Base-by-base conservation (phyloP, 1,140 invertebrate species). In the Platorchestia sp. region DNA sequence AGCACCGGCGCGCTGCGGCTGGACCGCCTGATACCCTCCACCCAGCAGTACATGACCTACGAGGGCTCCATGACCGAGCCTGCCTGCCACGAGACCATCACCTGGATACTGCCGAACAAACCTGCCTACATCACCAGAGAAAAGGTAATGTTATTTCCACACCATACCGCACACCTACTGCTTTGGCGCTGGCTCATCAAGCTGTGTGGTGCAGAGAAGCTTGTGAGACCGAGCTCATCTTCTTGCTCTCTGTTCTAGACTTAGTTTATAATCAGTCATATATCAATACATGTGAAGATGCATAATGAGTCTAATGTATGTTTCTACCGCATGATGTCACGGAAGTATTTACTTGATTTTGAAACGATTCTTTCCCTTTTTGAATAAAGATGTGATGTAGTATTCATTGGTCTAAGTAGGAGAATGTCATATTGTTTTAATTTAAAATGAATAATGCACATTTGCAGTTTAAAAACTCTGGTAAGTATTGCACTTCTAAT, bases 11-110 rank as follows among this genome's bases (percentile, higher is more conserved):
- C 45, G 43, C 43, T 93, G 91, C 7, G 91, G 91, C 10, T 93
- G 45, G 91, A 93, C 91, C 43, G 45, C 91, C 97, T 99, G 47
- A 97, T 99, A 95, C 99, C 99, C 45, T 98, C 98, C 96, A 99
- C 99, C 6, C 98, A 98, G 96, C 98, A 98, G 96, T 99, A 99
- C 97, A 99, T 99, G 97, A 99, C 99, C n/a, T 99, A 99, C 97
- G 99, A 99, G 97, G 99, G 99, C 42, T 99, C 99, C 95, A 98
- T 99, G 53, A 99, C 99, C 95, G 99, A 99, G 97, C 99, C 99
- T 6, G 98, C 98, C 45, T 99, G 99, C 97, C 99, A 98, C 16
- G 97, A 97, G 96, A 97, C 97, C 3, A 97, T 97, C 27, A 97
- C 97, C 45, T 97, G 97, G 97, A 97, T 98, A 42, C 96, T 97